These are phyloP conservation scores for Tortrix viridana DNA, from an alignment of 2,888 invertebrate species.

Conservation along the genomic window DNA sequence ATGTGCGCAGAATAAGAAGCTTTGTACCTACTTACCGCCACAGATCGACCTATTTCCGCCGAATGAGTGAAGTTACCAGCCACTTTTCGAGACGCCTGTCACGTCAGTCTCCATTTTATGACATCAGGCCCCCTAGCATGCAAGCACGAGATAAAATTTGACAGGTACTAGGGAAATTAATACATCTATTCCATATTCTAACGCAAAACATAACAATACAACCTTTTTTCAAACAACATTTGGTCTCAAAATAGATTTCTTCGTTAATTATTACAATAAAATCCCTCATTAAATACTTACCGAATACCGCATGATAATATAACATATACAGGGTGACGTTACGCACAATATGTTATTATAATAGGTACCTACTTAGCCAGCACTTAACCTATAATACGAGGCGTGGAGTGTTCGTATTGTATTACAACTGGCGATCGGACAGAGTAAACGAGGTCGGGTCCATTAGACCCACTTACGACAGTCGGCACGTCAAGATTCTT, in stretches of 20 bases:
- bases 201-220: too few relatives aligned
- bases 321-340: neutral
- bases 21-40: conserved; percentile 6
- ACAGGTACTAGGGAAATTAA: too few relatives aligned
- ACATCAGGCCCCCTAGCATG: too few relatives aligned
- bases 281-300: too few relatives aligned
- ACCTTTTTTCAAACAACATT: too few relatives aligned
- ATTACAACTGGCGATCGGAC: conserved; percentile 55
- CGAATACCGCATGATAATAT: too few relatives aligned
- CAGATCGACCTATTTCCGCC: conserved; percentile 6
- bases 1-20: too few relatives aligned
- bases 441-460: conserved; percentile 56
- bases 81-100: conserved; percentile 9
- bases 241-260: too few relatives aligned
- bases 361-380: conserved; percentile 14
- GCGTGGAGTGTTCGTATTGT: conserved; percentile 50
- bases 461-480: conserved; percentile 55
- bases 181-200: too few relatives aligned
- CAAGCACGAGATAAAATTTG: too few relatives aligned
- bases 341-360: conserved; percentile 20
- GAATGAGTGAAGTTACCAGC: conserved; percentile 5
- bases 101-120: too few relatives aligned
- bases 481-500: conserved; percentile 27
- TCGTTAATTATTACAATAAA: too few relatives aligned
- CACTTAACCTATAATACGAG: conserved; percentile 38